Percentiles rank a stretch among this genome's conserved stretches.
Conservation (phyloP, 2,797 vertebrate genomes). For the Channallabes apus region DNA sequence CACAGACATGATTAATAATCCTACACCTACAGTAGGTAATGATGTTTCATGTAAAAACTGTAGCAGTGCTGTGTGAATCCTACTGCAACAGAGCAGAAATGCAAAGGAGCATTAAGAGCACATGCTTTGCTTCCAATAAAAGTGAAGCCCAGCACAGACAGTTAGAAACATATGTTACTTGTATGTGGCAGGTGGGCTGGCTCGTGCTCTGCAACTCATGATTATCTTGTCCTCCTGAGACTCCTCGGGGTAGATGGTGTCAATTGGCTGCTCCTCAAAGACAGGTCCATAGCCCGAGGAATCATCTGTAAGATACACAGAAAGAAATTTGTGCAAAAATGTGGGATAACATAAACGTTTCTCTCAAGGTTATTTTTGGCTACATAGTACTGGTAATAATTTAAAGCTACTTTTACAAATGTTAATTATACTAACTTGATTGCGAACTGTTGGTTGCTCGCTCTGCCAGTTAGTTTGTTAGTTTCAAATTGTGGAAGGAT, state of each 20-base stretch:
- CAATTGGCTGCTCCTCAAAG: constrained; percentile 94
- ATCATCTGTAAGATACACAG: constrained; percentile 74
- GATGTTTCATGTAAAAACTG: background rate
- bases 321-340: background rate
- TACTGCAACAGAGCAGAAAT: background rate
- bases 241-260: constrained; percentile 96
- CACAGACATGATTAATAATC: background rate
- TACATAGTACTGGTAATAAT: no score
- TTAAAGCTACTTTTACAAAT: no score
- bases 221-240: constrained; percentile 90
- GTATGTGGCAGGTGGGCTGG: constrained; percentile 88
- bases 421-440: no score
- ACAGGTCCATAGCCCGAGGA: constrained; percentile 89
- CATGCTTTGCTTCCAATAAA: background rate
- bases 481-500: no score
- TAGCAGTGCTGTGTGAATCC: background rate
- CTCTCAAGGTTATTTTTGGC: no score
- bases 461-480: no score
- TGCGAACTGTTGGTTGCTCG: no score
- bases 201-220: constrained; percentile 88
- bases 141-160: constrained; percentile 35
- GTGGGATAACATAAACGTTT: background rate
- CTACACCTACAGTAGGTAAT: background rate
- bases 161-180: constrained; percentile 78
- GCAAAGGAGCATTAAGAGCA: background rate